Base-by-base conservation (phyloP, 2,888 invertebrate genomes). In the Apamea monoglypha region DNA sequence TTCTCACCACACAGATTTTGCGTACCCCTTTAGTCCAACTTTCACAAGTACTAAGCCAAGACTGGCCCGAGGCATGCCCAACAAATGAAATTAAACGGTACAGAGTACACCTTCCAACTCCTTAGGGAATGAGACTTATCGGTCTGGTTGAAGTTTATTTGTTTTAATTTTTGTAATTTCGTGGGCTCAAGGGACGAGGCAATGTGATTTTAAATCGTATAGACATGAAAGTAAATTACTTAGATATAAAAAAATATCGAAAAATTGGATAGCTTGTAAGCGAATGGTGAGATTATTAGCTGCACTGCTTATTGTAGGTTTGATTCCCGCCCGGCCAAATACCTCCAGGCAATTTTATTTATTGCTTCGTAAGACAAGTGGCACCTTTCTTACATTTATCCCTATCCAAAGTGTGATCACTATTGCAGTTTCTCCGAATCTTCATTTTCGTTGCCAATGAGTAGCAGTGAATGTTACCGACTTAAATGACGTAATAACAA, bases 101-200 rank as follows among this genome's bases (percentile, higher is more conserved):
- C 47, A 71, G 56, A n/a, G 53, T 36, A 50, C 44, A 50, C 44
- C 70, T 77, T 36, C 21, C 1, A 8, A 32, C 5, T 78, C 88
- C 73, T 59, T 0, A 16, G 81, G 83, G 88, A 77, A 80, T 80
- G 0, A 66, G 67, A 88, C 73, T 69, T 89, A 87, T 87, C 82
- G 72, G n/a, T 67, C 21, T 64, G 76, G 87, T 88, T 84, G 71
- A 78, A 80, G 56, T 76, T 78, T 74, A 81, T 83, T 87, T 89
- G 81, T 76, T 85, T 89, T 85, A 53, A 78, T 84, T 82, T 74
- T 80, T 70, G 75, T 81, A 75, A 72, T 80, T 77, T 74, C 61
- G 40, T 25, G 1, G 29, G n/a, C 72, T 67, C 81, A 25, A 32
- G 81, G 68, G 87, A 74, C 44, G 21, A 7, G 14, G n/a, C 32